Evolutionary conservation across 2,888 invertebrate species (phyloP), one percentile per base, ranked within the genome.

Genomic region (Onthophagus sagittarius): DNA sequence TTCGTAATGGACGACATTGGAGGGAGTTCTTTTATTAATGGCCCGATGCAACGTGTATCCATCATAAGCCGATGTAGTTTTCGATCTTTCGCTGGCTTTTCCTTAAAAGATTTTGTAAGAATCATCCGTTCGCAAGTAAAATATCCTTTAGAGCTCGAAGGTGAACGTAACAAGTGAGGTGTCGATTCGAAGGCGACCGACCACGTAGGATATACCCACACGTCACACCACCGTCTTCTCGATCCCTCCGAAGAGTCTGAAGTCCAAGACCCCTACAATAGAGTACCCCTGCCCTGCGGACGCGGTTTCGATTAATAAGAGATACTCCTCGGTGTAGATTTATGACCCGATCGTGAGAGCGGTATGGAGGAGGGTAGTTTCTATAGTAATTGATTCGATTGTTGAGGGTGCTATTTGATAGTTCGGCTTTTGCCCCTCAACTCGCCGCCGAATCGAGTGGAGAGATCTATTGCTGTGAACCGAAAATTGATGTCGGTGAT

Each of bases 381-480:
- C 67, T 67, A 31, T 67, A 67, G 67, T 67, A 67, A 67, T 67
- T 67, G 67, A 67, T 67, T 67, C 67, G 67, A 67, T 32, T 67
- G 67, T 67, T 67, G 67, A 32, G 31, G 31, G 67, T 67, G 31
- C 31, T 32, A 32, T 23, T 32, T 32, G 67, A 67, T 67, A 67
- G 67, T 67, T 67, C 67, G 67, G 32, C 67, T 32, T 32, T 32
- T 67, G n/a, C 67, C 31, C 23, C 64, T 63, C 64, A 9, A 23
- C n/a, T 67, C 67, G 63, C 63, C 63, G 15, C 63, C 63, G 15
- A 63, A 63, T 14, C 63, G 15, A 15, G 15, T n/a, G 63, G n/a
- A 63, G 63, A 63, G 14, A 63, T 63, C 63, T 63, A 15, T 63
- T 53, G 39, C 39, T 11, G 9, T 53, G 39, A 53, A 11, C 39